Conservation (phyloP, 2,797 vertebrate species). For the Nothura maculosa region DNA sequence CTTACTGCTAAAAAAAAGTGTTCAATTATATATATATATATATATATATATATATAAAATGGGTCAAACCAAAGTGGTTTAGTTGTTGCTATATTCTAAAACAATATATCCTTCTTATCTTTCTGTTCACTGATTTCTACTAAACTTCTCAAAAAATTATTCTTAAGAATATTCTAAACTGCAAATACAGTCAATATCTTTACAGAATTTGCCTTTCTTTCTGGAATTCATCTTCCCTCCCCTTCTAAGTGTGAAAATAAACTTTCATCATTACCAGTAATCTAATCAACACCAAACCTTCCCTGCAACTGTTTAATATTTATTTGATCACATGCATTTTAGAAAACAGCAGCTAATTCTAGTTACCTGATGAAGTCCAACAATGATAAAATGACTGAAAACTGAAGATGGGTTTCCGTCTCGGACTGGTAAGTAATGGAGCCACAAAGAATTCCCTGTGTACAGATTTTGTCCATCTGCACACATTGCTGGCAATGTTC, state of each 20-base stretch:
- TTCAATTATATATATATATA: neutral
- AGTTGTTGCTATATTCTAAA: neutral
- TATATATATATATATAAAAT: too few relatives aligned
- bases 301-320: neutral
- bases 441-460: conserved; percentile 82
- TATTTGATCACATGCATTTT: neutral
- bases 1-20: neutral
- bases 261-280: neutral
- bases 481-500: conserved; percentile 83
- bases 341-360: neutral
- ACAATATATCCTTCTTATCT: neutral
- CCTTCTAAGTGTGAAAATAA: neutral
- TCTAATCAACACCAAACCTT: neutral
- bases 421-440: conserved; percentile 80
- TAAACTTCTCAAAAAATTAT: neutral
- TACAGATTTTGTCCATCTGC: conserved; percentile 84
- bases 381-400: conserved; percentile 88
- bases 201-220: neutral
- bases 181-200: neutral
- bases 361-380: conserved; percentile 93
- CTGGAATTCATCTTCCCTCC: neutral
- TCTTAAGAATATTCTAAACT: neutral
- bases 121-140: neutral
- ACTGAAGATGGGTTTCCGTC: conserved; percentile 74
- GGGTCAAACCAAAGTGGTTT: neutral